Percentiles rank a stretch among this genome's conserved stretches.
These are phyloP conservation scores for Watsonalla cultraria DNA, from an alignment of 2,888 invertebrate species.

Conservation along the genomic window DNA sequence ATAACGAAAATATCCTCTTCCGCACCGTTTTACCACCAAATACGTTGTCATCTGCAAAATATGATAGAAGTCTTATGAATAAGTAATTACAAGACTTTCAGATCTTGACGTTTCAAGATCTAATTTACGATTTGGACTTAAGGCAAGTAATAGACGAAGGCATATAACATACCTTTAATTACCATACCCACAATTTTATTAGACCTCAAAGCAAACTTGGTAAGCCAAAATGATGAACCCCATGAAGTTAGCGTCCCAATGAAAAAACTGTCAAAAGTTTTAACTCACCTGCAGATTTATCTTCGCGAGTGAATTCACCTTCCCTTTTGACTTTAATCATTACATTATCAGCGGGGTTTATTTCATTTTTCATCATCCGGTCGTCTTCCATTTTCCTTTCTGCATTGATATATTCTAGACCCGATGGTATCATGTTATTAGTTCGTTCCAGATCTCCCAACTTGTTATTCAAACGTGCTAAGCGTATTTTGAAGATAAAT, in stretches of 20 bases:
- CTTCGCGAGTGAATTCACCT: slow-evolving; percentile 27
- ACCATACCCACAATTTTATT: no score
- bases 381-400: slow-evolving; percentile 21
- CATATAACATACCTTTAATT: slow-evolving; percentile 3
- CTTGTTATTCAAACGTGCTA: slow-evolving; percentile 47
- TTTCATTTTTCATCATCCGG: slow-evolving; percentile 25
- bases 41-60: slow-evolving; percentile 32
- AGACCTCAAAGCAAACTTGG: slow-evolving; percentile 7
- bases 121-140: no score
- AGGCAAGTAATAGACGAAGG: slow-evolving; percentile 14
- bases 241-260: background rate
- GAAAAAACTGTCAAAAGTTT: background rate
- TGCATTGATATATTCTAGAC: slow-evolving; percentile 25
- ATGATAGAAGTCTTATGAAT: no score
- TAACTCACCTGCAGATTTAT: slow-evolving; percentile 28
- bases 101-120: no score
- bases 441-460: slow-evolving; percentile 27
- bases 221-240: background rate
- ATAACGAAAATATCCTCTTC: slow-evolving; percentile 66
- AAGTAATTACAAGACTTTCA: no score
- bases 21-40: slow-evolving; percentile 43
- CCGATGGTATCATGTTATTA: slow-evolving; percentile 20
- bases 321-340: slow-evolving; percentile 47
- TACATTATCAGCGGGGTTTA: slow-evolving; percentile 30
- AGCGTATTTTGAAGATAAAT: slow-evolving; percentile 57